Base-by-base conservation (phyloP, 2,113 vertebrate genomes). In the Austrofundulus limnaeus region DNA sequence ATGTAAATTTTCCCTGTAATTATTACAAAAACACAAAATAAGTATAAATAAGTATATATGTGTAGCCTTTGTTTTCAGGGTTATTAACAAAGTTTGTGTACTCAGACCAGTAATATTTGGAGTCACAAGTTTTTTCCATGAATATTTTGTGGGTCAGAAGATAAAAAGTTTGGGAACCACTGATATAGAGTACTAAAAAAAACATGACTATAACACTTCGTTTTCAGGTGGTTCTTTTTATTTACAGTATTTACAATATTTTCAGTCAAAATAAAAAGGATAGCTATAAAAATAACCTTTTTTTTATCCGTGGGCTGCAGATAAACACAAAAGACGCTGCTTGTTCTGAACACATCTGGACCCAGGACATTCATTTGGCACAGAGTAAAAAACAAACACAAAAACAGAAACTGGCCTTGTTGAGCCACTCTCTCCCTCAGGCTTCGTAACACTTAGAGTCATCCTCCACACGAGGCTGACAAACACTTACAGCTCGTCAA, bases 201-300 rank as follows among this genome's bases (percentile, higher is more conserved):
- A 55, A 47, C 19, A 72, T 47, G 47, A 28, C 0, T 25, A 19
- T 11, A 21, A n/a, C n/a, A 16, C 10, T 24, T 20, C 39, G 25
- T 19, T 39, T 10, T 41, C 15, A 13, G 6, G 53, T 68, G 7
- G 11, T 42, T 50, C 14, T 54, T 37, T 74, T 72, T 66, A 43
- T 84, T 77, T 77, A 86, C 80, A 85, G 11, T 78, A 76, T 81
- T 57, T 73, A 85, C 75, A 81, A 60, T 66, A 1, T 28, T 39
- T 75, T 80, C 50, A 76, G 59, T 75, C 56, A 1, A 48, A 70
- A 63, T 77, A 34, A 79, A 47, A 62, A 23, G 6, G 62, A 55
- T 17, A 66, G 61, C 75, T 87, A 84, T 77, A 81, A 90, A 87
- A 87, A 87, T 74, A 86, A 74, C 58, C n/a, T n/a, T 43, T 75